Percentiles rank a stretch among this genome's conserved stretches.
Evolutionary conservation across 2,113 vertebrate species (phyloP).

Genomic region (Tetrax tetrax): DNA sequence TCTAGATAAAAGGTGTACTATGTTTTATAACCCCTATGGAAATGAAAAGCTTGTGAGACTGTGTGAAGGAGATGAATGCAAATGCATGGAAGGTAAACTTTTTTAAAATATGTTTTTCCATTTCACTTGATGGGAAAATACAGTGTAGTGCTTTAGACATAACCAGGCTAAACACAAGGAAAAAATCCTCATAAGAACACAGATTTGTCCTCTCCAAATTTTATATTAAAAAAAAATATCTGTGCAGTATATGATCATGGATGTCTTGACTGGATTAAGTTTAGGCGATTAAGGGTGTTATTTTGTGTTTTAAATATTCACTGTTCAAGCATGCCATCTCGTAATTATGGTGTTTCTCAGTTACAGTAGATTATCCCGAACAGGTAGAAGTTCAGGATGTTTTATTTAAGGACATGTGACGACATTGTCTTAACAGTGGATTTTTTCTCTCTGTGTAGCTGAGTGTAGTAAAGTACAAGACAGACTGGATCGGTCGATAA

Average conservation of each 20-base stretch:
- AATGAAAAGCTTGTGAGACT: constrained; percentile 80
- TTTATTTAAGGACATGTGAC: not conserved
- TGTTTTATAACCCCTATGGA: constrained; percentile 77
- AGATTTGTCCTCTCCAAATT: not conserved
- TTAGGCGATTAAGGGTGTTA: not conserved
- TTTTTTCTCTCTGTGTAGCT: constrained; percentile 52
- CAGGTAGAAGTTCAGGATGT: not conserved
- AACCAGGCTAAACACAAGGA: not conserved
- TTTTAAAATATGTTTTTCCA: not conserved
- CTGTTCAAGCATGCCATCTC: not conserved
- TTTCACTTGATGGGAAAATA: not conserved
- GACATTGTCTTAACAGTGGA: not conserved
- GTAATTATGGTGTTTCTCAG: not conserved
- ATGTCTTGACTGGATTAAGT: not conserved
- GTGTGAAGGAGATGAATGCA: constrained; percentile 85
- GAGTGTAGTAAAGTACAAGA: constrained; percentile 76
- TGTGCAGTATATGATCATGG: not conserved
- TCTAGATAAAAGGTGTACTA: constrained; percentile 85
- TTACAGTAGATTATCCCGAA: not conserved
- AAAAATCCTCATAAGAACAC: not conserved
- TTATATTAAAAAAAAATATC: not conserved
- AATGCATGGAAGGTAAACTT: constrained; percentile 88
- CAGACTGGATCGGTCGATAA: constrained; percentile 63
- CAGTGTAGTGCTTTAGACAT: not conserved
- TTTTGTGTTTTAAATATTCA: not conserved